Evolutionary conservation across 2,888 invertebrate genomes (phyloP), one percentile per base, ranked within the genome.

Genomic region (Emmelina monodactyla): DNA sequence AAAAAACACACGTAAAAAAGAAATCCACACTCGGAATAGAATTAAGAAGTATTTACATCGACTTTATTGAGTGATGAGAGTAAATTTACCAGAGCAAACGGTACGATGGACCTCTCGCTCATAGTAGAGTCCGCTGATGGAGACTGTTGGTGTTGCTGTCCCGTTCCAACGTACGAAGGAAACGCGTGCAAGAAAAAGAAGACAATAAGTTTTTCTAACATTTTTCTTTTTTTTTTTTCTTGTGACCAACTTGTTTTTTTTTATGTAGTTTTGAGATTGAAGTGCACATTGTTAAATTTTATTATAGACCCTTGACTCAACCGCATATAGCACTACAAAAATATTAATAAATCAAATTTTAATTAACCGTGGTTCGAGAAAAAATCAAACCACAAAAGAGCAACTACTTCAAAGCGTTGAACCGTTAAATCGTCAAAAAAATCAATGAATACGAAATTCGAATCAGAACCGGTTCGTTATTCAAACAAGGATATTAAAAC

Each of bases 71-170:
- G 56, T 52, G 61, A 56, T 51, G 67, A 65, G 59, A 71, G 64
- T 66, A 71, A 72, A 73, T 69, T 80, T 81, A 81, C 80, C 80
- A 81, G 67, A 55, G 71, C 78, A 64, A 72, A 81, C 31, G 80
- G 80, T 41, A 78, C 76, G 40, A 78, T 65, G 12, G 80, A 80
- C 46, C 81, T 53, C 58, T 80, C 81, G 64, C 80, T 81, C 79
- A 81, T 79, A 9, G 80, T 80, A 5, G 81, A 81, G 54, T 81
- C 81, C 12, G 80, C 81, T 25, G 81, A 81, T 11, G 81, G 81
- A 1, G 81, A 81, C 44, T 81, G 81, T 50, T 75, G 73, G 45
- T 78, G 79, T 55, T 75, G 75, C 68, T 72, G 69, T 58, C 53
- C 49, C 62, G 38, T 61, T 58, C 60, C 56, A 50, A 58, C 44